Base-by-base conservation (phyloP, 1,140 invertebrate genomes). In the Drosophila oshimai region DNA sequence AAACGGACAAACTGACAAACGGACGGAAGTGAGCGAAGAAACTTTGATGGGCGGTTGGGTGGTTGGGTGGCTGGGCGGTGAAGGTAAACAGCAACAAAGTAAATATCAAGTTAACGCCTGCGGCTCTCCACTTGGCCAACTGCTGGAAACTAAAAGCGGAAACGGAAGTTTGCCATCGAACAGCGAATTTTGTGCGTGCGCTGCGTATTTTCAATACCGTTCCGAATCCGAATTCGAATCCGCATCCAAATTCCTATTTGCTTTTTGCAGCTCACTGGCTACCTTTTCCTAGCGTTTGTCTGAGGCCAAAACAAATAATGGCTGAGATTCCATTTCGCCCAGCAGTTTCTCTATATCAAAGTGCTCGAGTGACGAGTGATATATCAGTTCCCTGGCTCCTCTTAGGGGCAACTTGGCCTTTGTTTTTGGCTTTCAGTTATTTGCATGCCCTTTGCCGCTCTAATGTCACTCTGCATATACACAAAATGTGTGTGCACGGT, bases 41-140 rank as follows among this genome's bases (percentile, higher is more conserved):
- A 80, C 64, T 79, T 80, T 79, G 33, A 41, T 33, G 44, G 39
- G 58, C 49, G 34, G n/a, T n/a, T n/a, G n/a, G n/a, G n/a, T n/a
- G n/a, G n/a, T n/a, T n/a, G n/a, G n/a, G 57, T 10, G 39, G 34
- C n/a, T 51, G 57, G 39, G 18, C 45, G 44, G 61, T 75, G 64
- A 75, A 72, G 75, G 80, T 86, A 86, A 86, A 87, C 72, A 86
- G 79, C 76, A 77, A 88, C 76, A 86, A 86, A 87, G 80, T 86
- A 87, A 86, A 86, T 86, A 86, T 86, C 81, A 87, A 86, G 80
- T 80, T 76, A 81, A 71, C 83, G 83, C 81, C 83, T 87, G 77
- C 67, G 76, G 81, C 81, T 61, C 74, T 74, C 47, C 51, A 61
- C 71, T 73, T 36, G 64, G 28, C 31, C 24, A 68, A 51, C 79